phyloP scores from a whole-genome alignment of 2,113 vertebrate species.

The Rhabdornis inornatus region DNA sequence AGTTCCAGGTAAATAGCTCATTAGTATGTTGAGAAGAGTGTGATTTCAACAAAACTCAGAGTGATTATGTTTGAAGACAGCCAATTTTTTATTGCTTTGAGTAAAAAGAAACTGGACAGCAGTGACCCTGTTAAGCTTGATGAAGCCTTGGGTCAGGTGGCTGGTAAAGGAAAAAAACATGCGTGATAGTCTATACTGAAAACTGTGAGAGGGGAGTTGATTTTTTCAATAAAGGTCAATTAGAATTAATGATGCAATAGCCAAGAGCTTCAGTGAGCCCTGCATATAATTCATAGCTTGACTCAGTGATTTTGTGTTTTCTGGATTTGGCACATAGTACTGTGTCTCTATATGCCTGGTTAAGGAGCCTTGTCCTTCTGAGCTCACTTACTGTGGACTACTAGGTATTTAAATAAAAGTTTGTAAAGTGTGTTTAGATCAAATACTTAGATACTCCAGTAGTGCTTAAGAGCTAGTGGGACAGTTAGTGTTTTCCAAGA shows the following conservation, averaged over 20 bases:
- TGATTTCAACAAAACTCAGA: neutral
- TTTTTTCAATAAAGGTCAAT: neutral
- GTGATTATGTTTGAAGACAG: neutral
- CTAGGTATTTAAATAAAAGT: neutral
- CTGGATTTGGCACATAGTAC: neutral
- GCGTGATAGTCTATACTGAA: neutral
- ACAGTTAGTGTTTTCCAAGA: neutral
- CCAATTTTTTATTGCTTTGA: neutral
- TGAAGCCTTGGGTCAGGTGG: neutral
- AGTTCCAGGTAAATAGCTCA: neutral
- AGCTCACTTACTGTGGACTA: fast-evolving
- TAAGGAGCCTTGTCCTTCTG: neutral
- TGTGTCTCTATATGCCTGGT: neutral
- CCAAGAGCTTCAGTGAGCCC: neutral
- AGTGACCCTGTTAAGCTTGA: neutral
- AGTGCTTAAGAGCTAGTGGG: neutral
- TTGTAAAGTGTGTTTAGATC: neutral
- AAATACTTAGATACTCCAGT: neutral
- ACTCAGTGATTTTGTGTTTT: neutral
- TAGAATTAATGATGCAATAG: neutral
- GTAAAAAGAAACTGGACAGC: neutral
- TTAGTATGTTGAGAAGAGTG: neutral
- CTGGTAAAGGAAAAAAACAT: neutral
- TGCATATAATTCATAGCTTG: neutral
- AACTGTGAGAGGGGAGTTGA: neutral